Base-by-base conservation (phyloP, 2,113 vertebrate species). In the Mustelus asterias region DNA sequence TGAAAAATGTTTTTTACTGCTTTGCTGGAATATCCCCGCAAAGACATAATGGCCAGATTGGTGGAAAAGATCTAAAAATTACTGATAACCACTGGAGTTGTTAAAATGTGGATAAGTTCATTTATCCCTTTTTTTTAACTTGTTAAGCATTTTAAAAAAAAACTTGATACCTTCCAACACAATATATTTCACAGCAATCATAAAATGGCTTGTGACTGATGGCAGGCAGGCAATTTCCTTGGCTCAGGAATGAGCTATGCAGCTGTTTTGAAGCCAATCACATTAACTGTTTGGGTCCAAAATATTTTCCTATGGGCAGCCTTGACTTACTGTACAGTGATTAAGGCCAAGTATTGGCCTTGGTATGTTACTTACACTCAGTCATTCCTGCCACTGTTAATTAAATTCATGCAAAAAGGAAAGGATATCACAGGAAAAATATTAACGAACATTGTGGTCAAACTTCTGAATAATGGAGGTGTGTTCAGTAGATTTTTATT, bases 251-350 rank as follows among this genome's bases (percentile, higher is more conserved):
- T 93, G n/a, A 93, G 89, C 8, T 9, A 20, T 37, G 89, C 58
- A 93, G 18, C 60, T 93, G 14, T 67, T n/a, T 65, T 65, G 7
- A 93, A 65, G 89, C 89, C 89, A 93, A 37, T 67, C 16, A 37
- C 16, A 67, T 65, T 63, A 65, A 93, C 60, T 67, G 89, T n/a
- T 67, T 93, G 60, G 60, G 63, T 37, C 54, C 86, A 89, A 60
- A 89, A 54, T 89, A 89, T 60, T 92, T 90, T 65, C 89, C 89
- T 93, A 22, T 65, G 89, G 89, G 88, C 60, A 92, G 26, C 54
- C 88, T 92, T 92, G 54, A 93, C 89, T 93, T 93, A 22, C 7
- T 93, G 60, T 37, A 93, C 20, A 22, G n/a, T 20, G n/a, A 67
- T 93, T 65, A 93, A 58, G 37, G 89, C 89, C 89, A 93, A 93